Conservation (phyloP, 2,797 vertebrate species). For the Hozukius guyotensis region DNA sequence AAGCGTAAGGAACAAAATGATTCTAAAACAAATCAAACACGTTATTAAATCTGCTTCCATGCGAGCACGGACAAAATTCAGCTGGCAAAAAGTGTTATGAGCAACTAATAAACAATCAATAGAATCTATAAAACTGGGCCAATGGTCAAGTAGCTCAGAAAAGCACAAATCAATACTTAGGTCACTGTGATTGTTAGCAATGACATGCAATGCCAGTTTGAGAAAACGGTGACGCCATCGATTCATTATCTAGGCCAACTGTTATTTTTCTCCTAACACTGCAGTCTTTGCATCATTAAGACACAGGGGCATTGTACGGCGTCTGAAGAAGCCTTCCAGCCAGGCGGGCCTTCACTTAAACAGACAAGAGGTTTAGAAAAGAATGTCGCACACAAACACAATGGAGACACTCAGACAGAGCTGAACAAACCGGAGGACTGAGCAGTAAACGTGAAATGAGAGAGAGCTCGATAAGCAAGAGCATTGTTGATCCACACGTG, state of each 20-base stretch:
- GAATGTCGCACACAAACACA: conserved; percentile 59
- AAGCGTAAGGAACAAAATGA: not conserved
- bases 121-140: conserved; percentile 46
- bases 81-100: conserved; percentile 1
- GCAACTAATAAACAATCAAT: conserved; percentile 32
- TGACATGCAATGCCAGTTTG: conserved; percentile 47
- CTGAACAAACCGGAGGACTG: conserved; percentile 26
- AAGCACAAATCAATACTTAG: conserved; percentile 46
- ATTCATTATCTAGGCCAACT: conserved; percentile 57
- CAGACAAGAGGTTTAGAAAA: conserved; percentile 63
- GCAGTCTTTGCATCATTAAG: conserved; percentile 62
- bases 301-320: conserved; percentile 79
- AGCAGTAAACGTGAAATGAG: conserved; percentile 21
- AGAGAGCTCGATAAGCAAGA: conserved; percentile 14
- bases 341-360: conserved; percentile 63
- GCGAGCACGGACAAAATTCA: not conserved
- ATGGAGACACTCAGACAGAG: conserved; percentile 61
- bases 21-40: not conserved
- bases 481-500: conserved; percentile 25
- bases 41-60: not conserved
- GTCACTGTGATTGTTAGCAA: conserved; percentile 25
- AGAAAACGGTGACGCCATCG: conserved; percentile 48
- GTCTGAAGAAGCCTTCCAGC: conserved; percentile 74
- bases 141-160: conserved; percentile 48
- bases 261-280: conserved; percentile 59